These are phyloP conservation scores for Entelurus aequoreus DNA, from an alignment of 2,113 vertebrate genomes.

Conservation along the genomic window DNA sequence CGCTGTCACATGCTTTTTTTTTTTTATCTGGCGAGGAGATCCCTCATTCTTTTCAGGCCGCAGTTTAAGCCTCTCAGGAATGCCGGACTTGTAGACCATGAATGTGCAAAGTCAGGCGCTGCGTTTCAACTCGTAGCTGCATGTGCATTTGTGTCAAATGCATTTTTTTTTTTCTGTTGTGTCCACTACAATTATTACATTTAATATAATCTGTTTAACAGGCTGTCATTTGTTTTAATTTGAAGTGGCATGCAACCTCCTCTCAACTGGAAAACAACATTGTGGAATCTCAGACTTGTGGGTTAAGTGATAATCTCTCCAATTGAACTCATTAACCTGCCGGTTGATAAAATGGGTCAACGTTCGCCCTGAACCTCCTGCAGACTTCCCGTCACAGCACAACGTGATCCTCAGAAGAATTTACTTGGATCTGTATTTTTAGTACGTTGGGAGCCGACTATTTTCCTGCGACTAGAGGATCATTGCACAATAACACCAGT, in stretches of 20 bases:
- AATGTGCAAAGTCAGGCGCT: slow-evolving; percentile 29
- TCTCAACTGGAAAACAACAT: slow-evolving; percentile 25
- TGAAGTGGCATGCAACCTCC: slow-evolving; percentile 5
- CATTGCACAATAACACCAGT: no score
- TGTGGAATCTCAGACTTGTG: slow-evolving; percentile 44
- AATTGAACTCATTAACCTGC: slow-evolving; percentile 59
- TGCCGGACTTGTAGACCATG: slow-evolving; percentile 50
- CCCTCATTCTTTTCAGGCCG: slow-evolving; percentile 58
- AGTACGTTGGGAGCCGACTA: no score
- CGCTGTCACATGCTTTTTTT: slow-evolving; percentile 50
- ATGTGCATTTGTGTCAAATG: slow-evolving; percentile 15
- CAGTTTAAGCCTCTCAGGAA: slow-evolving; percentile 64
- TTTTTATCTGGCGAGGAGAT: slow-evolving; percentile 59
- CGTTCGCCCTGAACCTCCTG: slow-evolving; percentile 23
- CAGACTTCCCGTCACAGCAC: slow-evolving; percentile 20
- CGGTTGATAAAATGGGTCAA: slow-evolving; percentile 49
- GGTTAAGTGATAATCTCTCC: slow-evolving; percentile 52
- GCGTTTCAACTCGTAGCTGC: slow-evolving; percentile 8
- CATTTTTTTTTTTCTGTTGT: slow-evolving; percentile 10
- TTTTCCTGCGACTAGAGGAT: no score
- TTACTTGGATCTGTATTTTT: no score
- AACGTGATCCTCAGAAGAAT: background rate
- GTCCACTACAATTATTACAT: background rate
- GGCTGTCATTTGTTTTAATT: background rate
- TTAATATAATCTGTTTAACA: background rate